Evolutionary conservation across 1,140 invertebrate genomes (phyloP), one percentile per base, ranked within the genome.

Genomic region (Drosophila simulans): DNA sequence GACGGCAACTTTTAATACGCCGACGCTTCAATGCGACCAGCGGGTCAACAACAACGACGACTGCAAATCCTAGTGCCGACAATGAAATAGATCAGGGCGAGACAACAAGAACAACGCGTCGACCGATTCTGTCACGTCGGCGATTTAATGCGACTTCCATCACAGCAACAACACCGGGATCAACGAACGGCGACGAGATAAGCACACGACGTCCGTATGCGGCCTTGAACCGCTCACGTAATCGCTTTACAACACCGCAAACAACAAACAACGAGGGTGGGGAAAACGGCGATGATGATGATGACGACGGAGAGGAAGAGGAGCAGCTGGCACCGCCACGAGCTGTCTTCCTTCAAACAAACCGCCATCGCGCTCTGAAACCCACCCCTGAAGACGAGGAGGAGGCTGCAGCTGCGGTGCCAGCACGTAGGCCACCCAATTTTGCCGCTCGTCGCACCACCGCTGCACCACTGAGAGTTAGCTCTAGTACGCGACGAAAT

Each of bases 141-240:
- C 72, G 70, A 2, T 58, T 70, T 8, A 53, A 52, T 52, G 31
- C 66, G 10, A 37, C 45, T 42, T 59, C 35, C 54, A 66, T 49
- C 35, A 35, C 51, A 37, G 37, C 46, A 31, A 43, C 57, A 48
- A 34, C 65, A 0, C 4, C 11, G 34, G 45, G 25, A 40, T 45
- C 68, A 62, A 73, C 60, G 39, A 75, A 57, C 58, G 34, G 20
- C 12, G 62, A 45, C 1, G 68, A 74, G 7, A 34, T 27, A 8
- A 75, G 37, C 39, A 88, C 83, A 53, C 83, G 79, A 46, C 83
- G 83, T 11, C 48, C 82, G 10, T 86, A 78, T 4, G 64, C 53
- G 45, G 43, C 59, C 40, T 46, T 86, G 59, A 86, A 66, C 42
- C 82, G 82, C 7, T 71, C 69, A 53, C 82, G 74, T 53, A 75